Evolutionary conservation across 2,888 invertebrate genomes (phyloP).

Genomic region (Neoascia interrupta): DNA sequence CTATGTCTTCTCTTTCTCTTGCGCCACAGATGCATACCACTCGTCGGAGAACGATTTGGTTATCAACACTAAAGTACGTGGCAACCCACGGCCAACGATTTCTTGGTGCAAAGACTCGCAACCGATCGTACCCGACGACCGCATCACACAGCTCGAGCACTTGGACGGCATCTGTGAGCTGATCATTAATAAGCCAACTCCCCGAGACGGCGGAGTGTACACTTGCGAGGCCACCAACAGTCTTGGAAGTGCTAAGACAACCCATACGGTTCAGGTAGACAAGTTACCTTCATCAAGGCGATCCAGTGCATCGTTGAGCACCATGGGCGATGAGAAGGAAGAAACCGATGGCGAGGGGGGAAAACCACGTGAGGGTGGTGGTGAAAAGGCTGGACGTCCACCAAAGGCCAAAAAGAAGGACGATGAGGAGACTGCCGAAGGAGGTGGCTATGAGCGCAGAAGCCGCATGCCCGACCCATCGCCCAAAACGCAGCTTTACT

Average conservation of each 20-base stretch:
- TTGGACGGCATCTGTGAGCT: conserved; percentile 89
- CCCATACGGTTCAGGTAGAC: conserved; percentile 83
- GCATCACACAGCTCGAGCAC: conserved; percentile 84
- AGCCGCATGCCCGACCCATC: conserved; percentile 77
- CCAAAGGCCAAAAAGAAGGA: conserved; percentile 74
- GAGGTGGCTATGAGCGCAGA: conserved; percentile 82
- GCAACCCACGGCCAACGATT: conserved; percentile 86
- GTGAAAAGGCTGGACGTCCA: conserved; percentile 68
- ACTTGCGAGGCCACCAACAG: conserved; percentile 85
- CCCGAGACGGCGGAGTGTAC: conserved; percentile 81
- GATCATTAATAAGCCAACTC: conserved; percentile 84
- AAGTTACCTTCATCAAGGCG: conserved; percentile 76
- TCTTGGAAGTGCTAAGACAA: conserved; percentile 86
- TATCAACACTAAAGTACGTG: conserved; percentile 89
- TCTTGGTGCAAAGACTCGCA: conserved; percentile 88
- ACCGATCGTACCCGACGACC: conserved; percentile 82
- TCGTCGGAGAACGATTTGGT: conserved; percentile 87
- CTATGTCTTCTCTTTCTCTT: conserved; percentile 22
- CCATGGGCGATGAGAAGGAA: conserved; percentile 72
- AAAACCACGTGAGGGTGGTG: conserved; percentile 62
- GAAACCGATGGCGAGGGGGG: conserved; percentile 22
- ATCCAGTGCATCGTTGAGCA: conserved; percentile 74
- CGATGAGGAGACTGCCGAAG: conserved; percentile 74
- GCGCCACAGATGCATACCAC: conserved; percentile 85
- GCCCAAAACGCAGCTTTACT: conserved; percentile 80